Conservation (phyloP, 2,888 invertebrate species). For the Aquatica leii region DNA sequence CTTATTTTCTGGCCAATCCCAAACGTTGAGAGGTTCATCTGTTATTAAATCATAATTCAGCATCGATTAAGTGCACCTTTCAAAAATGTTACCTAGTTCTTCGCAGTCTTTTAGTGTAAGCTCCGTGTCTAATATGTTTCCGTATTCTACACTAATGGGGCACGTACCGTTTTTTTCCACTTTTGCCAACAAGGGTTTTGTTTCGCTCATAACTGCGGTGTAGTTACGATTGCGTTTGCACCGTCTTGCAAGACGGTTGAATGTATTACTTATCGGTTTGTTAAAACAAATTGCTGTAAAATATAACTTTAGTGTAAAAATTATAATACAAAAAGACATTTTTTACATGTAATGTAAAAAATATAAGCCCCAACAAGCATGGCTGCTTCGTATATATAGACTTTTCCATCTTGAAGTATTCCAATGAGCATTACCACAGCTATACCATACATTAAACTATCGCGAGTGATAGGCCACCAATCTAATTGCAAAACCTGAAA, state of each 20-base stretch:
- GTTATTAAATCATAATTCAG: not conserved
- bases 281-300: slow-evolving; percentile 76
- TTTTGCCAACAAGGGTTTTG: slow-evolving; percentile 55
- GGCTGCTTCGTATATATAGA: slow-evolving; percentile 81
- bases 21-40: slow-evolving; percentile 61
- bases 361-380: slow-evolving; percentile 74
- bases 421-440: slow-evolving; percentile 75
- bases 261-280: slow-evolving; percentile 64
- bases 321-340: not conserved
- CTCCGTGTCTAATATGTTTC: slow-evolving; percentile 51
- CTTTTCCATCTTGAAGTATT: slow-evolving; percentile 73
- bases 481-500: slow-evolving; percentile 72
- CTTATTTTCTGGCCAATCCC: slow-evolving; percentile 67
- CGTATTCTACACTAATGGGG: slow-evolving; percentile 6
- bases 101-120: slow-evolving; percentile 59
- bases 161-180: slow-evolving; percentile 27
- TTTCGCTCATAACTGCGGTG: slow-evolving; percentile 65
- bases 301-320: not conserved
- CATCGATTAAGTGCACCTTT: not conserved
- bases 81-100: slow-evolving; percentile 53
- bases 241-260: slow-evolving; percentile 62
- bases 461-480: slow-evolving; percentile 82
- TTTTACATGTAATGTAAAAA: slow-evolving; percentile 73
- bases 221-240: slow-evolving; percentile 63
- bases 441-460: slow-evolving; percentile 76